These are phyloP conservation scores for Ornithoptera priamus DNA, from an alignment of 2,888 invertebrate species.

Conservation along the genomic window DNA sequence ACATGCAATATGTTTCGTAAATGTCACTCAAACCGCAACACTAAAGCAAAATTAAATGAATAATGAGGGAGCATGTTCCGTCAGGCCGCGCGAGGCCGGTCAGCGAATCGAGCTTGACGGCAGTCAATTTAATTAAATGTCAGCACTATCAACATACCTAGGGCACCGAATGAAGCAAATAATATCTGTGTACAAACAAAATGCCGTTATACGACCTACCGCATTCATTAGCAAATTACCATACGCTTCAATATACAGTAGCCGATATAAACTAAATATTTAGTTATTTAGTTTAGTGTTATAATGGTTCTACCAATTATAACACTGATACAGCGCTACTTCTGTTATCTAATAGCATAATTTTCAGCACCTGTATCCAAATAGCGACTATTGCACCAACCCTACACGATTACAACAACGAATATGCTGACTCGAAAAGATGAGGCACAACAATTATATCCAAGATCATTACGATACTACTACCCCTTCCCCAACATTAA, in stretches of 20 bases:
- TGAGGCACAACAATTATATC: too few species aligned
- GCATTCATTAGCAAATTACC: conserved; percentile 17
- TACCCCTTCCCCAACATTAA: too few species aligned
- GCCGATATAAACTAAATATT: not conserved
- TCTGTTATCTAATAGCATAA: too few species aligned
- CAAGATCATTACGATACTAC: too few species aligned
- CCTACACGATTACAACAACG: too few species aligned
- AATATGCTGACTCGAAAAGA: too few species aligned
- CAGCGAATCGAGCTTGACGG: conserved; percentile 42
- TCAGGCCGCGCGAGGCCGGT: conserved; percentile 11
- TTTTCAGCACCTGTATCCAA: too few species aligned
- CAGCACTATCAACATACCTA: conserved; percentile 53
- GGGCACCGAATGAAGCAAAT: conserved; percentile 45
- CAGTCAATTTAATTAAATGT: conserved; percentile 72
- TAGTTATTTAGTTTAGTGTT: too few species aligned
- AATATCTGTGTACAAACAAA: conserved; percentile 52
- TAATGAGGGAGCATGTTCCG: conserved; percentile 21
- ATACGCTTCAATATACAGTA: not conserved
- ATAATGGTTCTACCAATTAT: not conserved
- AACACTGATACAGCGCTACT: too few species aligned
- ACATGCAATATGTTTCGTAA: conserved; percentile 17
- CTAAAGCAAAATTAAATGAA: conserved; percentile 24
- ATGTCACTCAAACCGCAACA: conserved; percentile 13
- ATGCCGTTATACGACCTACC: conserved; percentile 33
- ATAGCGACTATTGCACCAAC: too few species aligned